Evolutionary conservation across 2,113 vertebrate species (phyloP).

Genomic region (Corvus cornix): DNA sequence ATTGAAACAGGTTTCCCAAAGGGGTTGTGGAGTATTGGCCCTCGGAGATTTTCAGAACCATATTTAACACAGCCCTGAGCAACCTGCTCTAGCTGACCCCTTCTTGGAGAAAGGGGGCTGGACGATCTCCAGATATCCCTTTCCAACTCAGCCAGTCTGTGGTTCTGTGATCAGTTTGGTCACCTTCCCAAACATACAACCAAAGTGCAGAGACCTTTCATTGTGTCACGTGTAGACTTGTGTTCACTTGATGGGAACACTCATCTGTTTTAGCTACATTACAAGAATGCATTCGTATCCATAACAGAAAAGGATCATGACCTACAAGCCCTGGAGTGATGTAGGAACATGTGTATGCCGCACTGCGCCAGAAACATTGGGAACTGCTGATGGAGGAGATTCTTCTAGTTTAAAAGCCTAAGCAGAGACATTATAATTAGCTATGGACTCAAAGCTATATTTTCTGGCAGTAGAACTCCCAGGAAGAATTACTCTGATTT

Average conservation of each 20-base stretch:
- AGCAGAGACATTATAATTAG: background rate
- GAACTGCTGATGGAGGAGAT: background rate
- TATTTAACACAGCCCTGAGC: background rate
- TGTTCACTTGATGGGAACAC: background rate
- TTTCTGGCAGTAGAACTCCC: background rate
- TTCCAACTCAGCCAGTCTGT: background rate
- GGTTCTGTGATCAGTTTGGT: background rate
- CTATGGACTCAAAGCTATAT: background rate
- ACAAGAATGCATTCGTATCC: background rate
- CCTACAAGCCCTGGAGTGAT: slow-evolving; percentile 32
- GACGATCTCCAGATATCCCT: background rate
- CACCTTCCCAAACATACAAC: background rate
- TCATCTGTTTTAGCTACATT: background rate
- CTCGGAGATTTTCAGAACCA: background rate
- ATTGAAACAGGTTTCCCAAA: background rate
- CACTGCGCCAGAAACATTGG: background rate
- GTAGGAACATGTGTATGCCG: background rate
- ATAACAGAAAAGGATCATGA: slow-evolving; percentile 12
- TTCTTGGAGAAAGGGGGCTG: background rate
- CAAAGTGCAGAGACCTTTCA: background rate
- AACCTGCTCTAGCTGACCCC: background rate
- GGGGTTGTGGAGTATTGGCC: background rate
- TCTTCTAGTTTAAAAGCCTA: background rate
- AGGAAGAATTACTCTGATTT: slow-evolving; percentile 28
- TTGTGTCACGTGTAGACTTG: background rate